Conservation (phyloP, 1,140 invertebrate genomes). For the Drosophila athabasca region DNA sequence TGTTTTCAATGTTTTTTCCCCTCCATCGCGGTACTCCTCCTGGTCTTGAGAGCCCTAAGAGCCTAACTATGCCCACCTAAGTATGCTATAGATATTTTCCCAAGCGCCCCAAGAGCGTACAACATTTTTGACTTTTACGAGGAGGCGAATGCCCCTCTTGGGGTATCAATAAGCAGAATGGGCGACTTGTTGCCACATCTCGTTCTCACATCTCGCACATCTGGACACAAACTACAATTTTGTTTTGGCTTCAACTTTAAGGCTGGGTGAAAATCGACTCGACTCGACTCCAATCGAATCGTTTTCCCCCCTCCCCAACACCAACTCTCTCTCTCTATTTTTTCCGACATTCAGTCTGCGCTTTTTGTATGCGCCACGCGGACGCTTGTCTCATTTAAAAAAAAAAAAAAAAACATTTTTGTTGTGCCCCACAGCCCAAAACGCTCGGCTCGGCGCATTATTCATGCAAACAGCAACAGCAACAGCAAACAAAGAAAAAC, state of each 20-base stretch:
- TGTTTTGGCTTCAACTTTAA: conserved; percentile 73
- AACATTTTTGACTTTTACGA: conserved; percentile 58
- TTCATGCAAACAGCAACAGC: conserved; percentile 34
- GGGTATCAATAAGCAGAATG: conserved; percentile 61
- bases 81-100: conserved; percentile 68
- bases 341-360: conserved; percentile 39
- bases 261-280: conserved; percentile 16
- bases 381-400: conserved; percentile 37
- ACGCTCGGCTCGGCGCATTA: conserved; percentile 33
- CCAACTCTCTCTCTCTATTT: conserved; percentile 8
- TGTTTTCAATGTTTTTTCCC: conserved; percentile 38
- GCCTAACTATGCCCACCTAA: conserved; percentile 55
- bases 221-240: conserved; percentile 47
- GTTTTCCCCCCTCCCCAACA: conserved; percentile 30
- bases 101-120: conserved; percentile 25
- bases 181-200: conserved; percentile 65
- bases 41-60: too few species aligned
- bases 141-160: conserved; percentile 17
- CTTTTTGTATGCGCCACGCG: conserved; percentile 50
- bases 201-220: background rate
- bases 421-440: conserved; percentile 25
- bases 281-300: background rate
- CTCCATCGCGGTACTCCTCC: conserved; percentile 11
- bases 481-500: conserved; percentile 8
- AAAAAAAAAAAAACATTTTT: background rate